Conservation (phyloP, 2,888 invertebrate species). For the Cheilosia urbana region DNA sequence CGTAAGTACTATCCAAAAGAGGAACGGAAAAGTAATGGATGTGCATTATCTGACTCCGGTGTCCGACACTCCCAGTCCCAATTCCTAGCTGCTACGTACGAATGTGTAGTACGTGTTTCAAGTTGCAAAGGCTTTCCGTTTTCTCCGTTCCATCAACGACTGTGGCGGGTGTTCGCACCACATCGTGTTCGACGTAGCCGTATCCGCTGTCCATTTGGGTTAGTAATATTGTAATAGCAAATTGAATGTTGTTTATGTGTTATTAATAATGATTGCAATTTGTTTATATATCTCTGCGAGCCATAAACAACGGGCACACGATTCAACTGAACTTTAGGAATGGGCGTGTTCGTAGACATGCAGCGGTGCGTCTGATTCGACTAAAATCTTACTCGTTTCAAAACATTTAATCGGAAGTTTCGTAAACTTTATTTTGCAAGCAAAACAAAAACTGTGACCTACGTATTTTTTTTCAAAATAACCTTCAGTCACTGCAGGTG, state of each 20-base stretch:
- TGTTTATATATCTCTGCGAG: slow-evolving; percentile 7
- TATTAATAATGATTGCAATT: slow-evolving; percentile 26
- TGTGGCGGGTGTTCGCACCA: neutral
- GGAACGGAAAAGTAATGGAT: slow-evolving; percentile 1
- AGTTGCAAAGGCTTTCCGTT: neutral
- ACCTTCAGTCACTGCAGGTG: slow-evolving; percentile 3
- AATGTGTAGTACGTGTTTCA: slow-evolving; percentile 10
- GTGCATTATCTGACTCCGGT: neutral
- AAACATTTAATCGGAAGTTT: neutral
- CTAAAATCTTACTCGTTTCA: neutral
- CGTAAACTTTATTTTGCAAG: neutral
- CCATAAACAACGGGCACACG: neutral
- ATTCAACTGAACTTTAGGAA: neutral
- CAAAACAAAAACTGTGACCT: neutral
- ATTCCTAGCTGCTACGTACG: neutral
- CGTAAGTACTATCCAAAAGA: neutral
- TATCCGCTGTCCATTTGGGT: slow-evolving; percentile 15
- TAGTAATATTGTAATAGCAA: slow-evolving; percentile 3
- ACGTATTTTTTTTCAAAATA: slow-evolving; percentile 10
- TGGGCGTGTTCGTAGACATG: neutral
- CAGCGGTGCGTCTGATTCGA: neutral
- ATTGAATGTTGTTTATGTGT: slow-evolving; percentile 30
- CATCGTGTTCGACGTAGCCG: neutral
- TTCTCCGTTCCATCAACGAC: neutral
- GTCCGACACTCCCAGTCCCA: neutral